Base-by-base conservation (phyloP, 2,113 vertebrate species). In the Peucedramus taeniatus region DNA sequence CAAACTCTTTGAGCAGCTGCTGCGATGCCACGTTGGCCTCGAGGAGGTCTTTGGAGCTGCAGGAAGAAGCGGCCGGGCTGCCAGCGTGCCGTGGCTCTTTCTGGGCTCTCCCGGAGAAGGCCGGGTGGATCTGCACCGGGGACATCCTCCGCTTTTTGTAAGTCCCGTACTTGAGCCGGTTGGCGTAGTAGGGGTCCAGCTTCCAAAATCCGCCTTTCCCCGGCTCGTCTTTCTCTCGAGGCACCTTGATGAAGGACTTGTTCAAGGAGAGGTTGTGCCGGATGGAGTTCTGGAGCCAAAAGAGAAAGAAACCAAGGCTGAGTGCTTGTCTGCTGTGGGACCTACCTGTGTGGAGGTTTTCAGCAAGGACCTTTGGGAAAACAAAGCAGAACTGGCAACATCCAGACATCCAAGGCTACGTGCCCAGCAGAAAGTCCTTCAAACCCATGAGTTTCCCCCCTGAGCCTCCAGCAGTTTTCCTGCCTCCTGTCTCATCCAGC, bases 211-310 rank as follows among this genome's bases (percentile, higher is more conserved):
- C 99, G 0, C 99, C 99, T 84, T 99, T 99, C 45, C 99, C 99
- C 0, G 99, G 99, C 93, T 99, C 99, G 0, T 99, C 99, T 65
- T 99, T 99, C 98, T 99, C 98, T 40, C 99, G 98, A 1, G 99
- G 99, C 44, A 99, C 99, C 91, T 99, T 99, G 97, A 99, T 99
- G 97, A 99, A 99, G 97, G 99, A 99, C 96, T 99, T 99, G 97
- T 99, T 99, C 96, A 99, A 97, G 4, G 99, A 99, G 80, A 99
- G 98, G 96, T 99, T 99, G 98, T 99, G 99, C 68, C 99, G 98
- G 96, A 99, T 99, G 65, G 99, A 99, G 89, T 99, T 99, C 99
- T 99, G 97, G 35, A 84, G 92, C 15, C 49, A 60, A 91, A 85
- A 86, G 94, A 75, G 81, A 91, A 71, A 94, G 92, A 69, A 86